Base-by-base conservation (phyloP, 2,888 invertebrate species). In the Oscheius sp. region DNA sequence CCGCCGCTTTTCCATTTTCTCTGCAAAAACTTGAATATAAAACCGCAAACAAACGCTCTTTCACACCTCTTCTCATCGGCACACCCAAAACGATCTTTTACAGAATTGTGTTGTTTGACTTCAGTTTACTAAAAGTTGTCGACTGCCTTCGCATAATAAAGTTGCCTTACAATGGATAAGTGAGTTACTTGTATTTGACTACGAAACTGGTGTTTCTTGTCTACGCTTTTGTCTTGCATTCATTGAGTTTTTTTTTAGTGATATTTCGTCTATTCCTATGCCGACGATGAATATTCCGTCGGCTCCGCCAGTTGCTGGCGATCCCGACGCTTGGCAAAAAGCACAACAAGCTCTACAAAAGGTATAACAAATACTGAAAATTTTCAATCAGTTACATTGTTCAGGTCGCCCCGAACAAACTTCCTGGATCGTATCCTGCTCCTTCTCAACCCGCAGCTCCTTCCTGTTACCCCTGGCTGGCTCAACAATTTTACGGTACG, bases 271-370 rank as follows among this genome's bases (percentile, higher is more conserved):
- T 7, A 72, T 72, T 29, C 72, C 72, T 7, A 62, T 72, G 60
- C 72, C 72, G 11, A 10, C 42, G 13, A 9, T 35, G 29, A 47
- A 29, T 32, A 32, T 13, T n/a, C 58, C 59, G 1, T 21, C 70
- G 42, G 7, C 47, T 11, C 53, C 13, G 21, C 32, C 70, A 9
- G 58, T 5, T 55, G 2, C 48, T 37, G 72, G 51, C 13, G 62
- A 50, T 37, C 32, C 59, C 29, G 53, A 11, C 9, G 79, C 81
- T 11, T 81, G 81, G 81, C 76, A 76, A 66, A 81, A 70, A 60
- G 81, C 81, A 5, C 55, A 51, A 60, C 75, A 76, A 74, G 81
- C 57, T 32, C 58, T 82, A 11, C 53, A 72, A 10, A 75, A 80
- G 74, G 79, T 79, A 48, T 42, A 29, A 35, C 11, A 42, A 62